Base-by-base conservation (phyloP, 2,888 invertebrate species). In the Leucophenga maculata region DNA sequence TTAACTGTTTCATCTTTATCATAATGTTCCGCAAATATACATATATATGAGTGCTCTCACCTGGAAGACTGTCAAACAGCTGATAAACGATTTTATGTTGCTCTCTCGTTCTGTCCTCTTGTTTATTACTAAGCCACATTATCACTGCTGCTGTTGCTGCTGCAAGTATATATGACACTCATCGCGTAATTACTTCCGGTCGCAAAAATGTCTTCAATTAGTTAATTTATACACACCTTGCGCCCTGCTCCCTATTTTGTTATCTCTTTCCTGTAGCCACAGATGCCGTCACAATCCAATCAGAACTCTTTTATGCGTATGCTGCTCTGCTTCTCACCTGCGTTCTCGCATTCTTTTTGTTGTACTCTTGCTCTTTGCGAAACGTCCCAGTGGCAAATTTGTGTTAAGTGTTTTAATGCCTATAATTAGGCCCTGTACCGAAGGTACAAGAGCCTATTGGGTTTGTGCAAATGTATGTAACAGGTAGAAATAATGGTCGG, bases 161-260 rank as follows among this genome's bases (percentile, higher is more conserved):
- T 26, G 26, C 26, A 26, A 3, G 3, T 46, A 46, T 8, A 14
- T 46, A 4, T 46, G 8, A n/a, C 6, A 50, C 55, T 55, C 55
- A 55, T 26, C 55, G 22, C 26, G 20, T 22, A 55, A 55, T 55
- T 55, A 55, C 55, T 55, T 55, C 55, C 55, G 55, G 55, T 55
- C 18, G 16, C 52, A 52, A 16, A 16, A 52, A 26, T 22, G 9
- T 26, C 18, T 55, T 9, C 22, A 11, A 26, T 55, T 55, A 55
- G 50, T 50, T 50, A 50, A 50, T 50, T n/a, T 4, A 50, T 6
- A 50, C 50, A 50, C 39, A 8, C 39, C 1, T 8, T 11, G 11
- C 39, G 18, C 50, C 50, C 6, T 18, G 9, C 16, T 18, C 8
- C 8, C 50, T 18, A 50, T 50, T 50, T 3, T n/a, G n/a, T 18